Evolutionary conservation across 2,113 vertebrate species (phyloP).

Genomic region (Antidorcas marsupialis): DNA sequence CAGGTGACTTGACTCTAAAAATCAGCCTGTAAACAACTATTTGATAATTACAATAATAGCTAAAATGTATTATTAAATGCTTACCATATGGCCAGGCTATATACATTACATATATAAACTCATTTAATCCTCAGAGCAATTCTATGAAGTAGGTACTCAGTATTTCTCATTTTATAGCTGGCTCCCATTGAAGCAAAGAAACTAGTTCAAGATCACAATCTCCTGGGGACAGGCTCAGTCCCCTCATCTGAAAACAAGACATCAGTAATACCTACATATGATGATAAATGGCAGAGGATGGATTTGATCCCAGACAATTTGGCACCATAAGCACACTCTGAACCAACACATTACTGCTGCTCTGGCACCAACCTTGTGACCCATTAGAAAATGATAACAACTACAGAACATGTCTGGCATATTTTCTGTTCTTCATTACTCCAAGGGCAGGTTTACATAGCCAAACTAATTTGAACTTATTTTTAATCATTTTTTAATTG

Average conservation of each 20-base stretch:
- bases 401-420: not conserved
- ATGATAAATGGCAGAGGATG: not conserved
- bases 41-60: not conserved
- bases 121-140: not conserved
- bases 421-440: not conserved
- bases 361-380: not conserved
- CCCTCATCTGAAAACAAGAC: not conserved
- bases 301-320: not conserved
- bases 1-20: not conserved
- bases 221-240: not conserved
- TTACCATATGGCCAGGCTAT: not conserved
- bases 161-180: not conserved
- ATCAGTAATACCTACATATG: not conserved
- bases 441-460: not conserved
- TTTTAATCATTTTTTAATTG: not conserved
- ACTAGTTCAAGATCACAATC: not conserved
- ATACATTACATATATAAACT: not conserved
- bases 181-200: not conserved
- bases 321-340: not conserved
- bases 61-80: not conserved
- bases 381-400: not conserved
- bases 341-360: not conserved
- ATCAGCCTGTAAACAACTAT: not conserved
- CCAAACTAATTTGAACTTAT: not conserved
- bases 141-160: no score